Evolutionary conservation across 2,888 invertebrate species (phyloP).

Genomic region (Crioceris asparagi): DNA sequence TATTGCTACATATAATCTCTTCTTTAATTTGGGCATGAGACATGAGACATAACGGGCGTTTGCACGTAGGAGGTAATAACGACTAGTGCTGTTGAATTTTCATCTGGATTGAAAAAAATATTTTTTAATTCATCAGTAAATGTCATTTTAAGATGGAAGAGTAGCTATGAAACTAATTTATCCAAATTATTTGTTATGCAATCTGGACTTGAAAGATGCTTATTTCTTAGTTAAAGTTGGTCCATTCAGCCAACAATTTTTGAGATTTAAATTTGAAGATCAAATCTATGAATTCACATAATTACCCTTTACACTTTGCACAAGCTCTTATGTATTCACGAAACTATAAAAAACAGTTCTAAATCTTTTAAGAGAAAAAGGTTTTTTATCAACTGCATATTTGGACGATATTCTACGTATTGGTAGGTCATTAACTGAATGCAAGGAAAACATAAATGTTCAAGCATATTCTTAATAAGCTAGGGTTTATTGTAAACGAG

Average conservation of each 20-base stretch:
- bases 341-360: slow-evolving; percentile 20
- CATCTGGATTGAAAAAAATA: no score
- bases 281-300: slow-evolving; percentile 19
- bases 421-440: slow-evolving; percentile 7
- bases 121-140: slow-evolving; percentile 14
- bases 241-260: slow-evolving; percentile 13
- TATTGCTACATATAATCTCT: no score
- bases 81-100: no score
- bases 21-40: no score
- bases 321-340: slow-evolving; percentile 21
- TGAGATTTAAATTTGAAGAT: slow-evolving; percentile 17
- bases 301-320: slow-evolving; percentile 12
- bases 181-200: slow-evolving; percentile 10
- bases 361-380: slow-evolving; percentile 9
- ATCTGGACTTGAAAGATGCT: slow-evolving; percentile 14
- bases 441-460: slow-evolving; percentile 2
- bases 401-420: slow-evolving; percentile 17
- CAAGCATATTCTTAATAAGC: slow-evolving; percentile 5
- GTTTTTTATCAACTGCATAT: slow-evolving; percentile 13
- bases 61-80: no score
- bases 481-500: slow-evolving; percentile 18
- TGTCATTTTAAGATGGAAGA: slow-evolving; percentile 24
- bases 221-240: slow-evolving; percentile 19
- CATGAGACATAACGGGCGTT: no score
- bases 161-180: slow-evolving; percentile 16